These are phyloP conservation scores for Atherix ibis DNA, from an alignment of 2,888 invertebrate species.

Conservation along the genomic window DNA sequence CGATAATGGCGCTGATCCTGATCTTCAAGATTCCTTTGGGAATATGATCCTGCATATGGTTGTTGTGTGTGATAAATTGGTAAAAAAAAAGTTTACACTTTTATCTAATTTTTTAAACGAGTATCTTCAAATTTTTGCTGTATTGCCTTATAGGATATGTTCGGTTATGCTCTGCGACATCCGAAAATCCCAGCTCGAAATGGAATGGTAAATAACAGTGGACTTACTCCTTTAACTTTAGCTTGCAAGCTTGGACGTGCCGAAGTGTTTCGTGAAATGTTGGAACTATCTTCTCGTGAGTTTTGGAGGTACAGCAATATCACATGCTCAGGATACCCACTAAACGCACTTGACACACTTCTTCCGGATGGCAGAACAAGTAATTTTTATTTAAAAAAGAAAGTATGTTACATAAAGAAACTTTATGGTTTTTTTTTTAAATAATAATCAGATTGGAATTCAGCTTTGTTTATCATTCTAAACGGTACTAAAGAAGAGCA, in stretches of 20 bases:
- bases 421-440: neutral
- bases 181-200: constrained; percentile 86
- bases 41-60: constrained; percentile 99
- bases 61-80: constrained; percentile 92
- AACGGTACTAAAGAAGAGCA: constrained; percentile 97
- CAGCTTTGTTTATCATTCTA: constrained; percentile 91
- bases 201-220: constrained; percentile 74
- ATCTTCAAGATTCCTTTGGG: constrained; percentile 90
- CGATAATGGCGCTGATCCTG: constrained; percentile 86
- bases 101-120: neutral
- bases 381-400: constrained; percentile 35
- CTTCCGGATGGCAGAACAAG: constrained; percentile 90
- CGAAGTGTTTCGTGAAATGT: constrained; percentile 94
- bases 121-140: neutral
- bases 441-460: constrained; percentile 98
- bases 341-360: constrained; percentile 91
- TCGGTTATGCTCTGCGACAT: constrained; percentile 91
- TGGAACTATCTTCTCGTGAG: constrained; percentile 86
- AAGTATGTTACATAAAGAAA: neutral
- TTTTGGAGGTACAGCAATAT: constrained; percentile 99
- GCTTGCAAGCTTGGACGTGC: constrained; percentile 93
- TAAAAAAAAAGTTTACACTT: constrained; percentile 28
- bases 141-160: constrained; percentile 66
- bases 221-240: constrained; percentile 87
- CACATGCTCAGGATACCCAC: constrained; percentile 93